These are phyloP conservation scores for Xenentodon cancila DNA, from an alignment of 2,797 vertebrate genomes.

Conservation along the genomic window DNA sequence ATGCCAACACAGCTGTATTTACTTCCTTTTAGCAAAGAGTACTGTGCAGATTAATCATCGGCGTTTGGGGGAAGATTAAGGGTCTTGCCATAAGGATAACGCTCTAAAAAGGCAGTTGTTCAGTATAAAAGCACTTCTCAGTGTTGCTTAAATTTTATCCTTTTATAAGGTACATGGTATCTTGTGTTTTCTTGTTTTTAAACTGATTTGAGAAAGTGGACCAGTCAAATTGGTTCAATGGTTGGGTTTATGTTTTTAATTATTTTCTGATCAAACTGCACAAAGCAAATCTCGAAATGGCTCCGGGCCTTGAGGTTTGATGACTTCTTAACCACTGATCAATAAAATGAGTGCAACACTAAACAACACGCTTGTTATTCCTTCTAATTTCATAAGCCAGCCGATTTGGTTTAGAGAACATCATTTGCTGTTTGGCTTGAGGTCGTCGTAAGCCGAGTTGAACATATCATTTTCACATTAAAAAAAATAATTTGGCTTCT, in stretches of 20 bases:
- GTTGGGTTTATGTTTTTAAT: constrained; percentile 73
- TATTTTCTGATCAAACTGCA: constrained; percentile 83
- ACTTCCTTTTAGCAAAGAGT: constrained; percentile 48
- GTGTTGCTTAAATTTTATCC: constrained; percentile 58
- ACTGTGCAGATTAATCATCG: constrained; percentile 54
- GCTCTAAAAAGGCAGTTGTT: constrained; percentile 58
- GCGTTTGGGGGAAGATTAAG: constrained; percentile 30
- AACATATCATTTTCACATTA: not conserved
- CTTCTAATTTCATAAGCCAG: constrained; percentile 35
- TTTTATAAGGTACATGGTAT: constrained; percentile 78
- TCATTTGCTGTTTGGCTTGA: not conserved
- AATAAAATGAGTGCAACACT: constrained; percentile 85
- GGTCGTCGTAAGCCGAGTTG: not conserved
- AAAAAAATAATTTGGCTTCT: too few relatives aligned
- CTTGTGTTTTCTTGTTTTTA: constrained; percentile 69
- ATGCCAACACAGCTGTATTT: constrained; percentile 67
- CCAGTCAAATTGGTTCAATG: constrained; percentile 67
- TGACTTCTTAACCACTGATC: constrained; percentile 86
- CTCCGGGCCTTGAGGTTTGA: constrained; percentile 71
- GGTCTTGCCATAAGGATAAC: constrained; percentile 36
- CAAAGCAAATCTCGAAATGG: constrained; percentile 72
- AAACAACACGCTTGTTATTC: constrained; percentile 66
- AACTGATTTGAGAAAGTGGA: constrained; percentile 62
- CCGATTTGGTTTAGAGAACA: constrained; percentile 6
- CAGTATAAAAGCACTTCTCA: constrained; percentile 74